Percentiles rank a stretch among this genome's conserved stretches.
Conservation (phyloP, 2,888 invertebrate species). For the Beris chalybata region DNA sequence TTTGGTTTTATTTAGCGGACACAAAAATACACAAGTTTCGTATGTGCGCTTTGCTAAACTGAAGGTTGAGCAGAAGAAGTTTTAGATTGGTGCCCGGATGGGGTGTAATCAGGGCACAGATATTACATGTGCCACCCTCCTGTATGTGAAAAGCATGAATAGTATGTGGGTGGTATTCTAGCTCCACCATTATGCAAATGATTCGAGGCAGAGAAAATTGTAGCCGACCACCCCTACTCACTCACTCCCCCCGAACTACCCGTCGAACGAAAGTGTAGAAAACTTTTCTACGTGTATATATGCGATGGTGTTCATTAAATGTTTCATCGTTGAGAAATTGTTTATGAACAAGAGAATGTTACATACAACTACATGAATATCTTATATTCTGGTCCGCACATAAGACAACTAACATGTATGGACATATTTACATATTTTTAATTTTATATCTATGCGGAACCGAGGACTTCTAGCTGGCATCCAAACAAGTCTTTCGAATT, state of each 20-base stretch:
- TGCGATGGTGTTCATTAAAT: slow-evolving; percentile 36
- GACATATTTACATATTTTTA: too few species aligned
- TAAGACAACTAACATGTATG: too few species aligned
- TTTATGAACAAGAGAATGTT: slow-evolving; percentile 26
- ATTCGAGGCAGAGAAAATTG: slow-evolving; percentile 14
- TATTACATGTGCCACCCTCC: slow-evolving; percentile 16
- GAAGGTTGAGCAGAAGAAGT: slow-evolving; percentile 1
- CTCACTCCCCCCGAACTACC: too few species aligned
- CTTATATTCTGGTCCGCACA: neutral
- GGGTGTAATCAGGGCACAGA: slow-evolving; percentile 23
- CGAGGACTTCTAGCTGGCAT: neutral
- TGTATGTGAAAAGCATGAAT: slow-evolving; percentile 1
- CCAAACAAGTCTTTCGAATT: slow-evolving; percentile 23
- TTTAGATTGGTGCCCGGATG: neutral
- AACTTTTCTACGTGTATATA: slow-evolving; percentile 4
- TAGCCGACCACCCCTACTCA: too few species aligned
- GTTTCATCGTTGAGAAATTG: slow-evolving; percentile 37
- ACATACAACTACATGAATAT: neutral
- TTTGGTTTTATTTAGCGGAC: slow-evolving; percentile 40
- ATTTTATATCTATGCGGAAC: too few species aligned
- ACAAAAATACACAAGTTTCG: slow-evolving; percentile 31
- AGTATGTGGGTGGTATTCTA: slow-evolving; percentile 1
- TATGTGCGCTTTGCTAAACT: slow-evolving; percentile 2
- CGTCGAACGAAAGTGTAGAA: too few species aligned
- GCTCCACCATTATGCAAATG: slow-evolving; percentile 37